Percentiles rank a stretch among this genome's conserved stretches.
These are phyloP conservation scores for Himalopsyche anomala DNA, from an alignment of 2,888 invertebrate species.

Conservation along the genomic window DNA sequence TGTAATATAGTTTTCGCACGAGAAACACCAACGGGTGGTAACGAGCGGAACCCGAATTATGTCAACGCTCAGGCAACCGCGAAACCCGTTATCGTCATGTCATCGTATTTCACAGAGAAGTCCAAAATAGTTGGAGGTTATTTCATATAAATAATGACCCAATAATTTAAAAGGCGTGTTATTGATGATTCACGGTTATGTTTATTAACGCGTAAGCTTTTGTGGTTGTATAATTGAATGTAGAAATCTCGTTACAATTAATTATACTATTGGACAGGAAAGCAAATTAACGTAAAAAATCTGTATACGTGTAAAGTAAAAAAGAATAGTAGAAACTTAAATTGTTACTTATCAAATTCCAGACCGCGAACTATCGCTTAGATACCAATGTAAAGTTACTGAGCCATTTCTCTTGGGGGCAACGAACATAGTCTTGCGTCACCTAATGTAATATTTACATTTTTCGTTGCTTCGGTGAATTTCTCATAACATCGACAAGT, in stretches of 20 bases:
- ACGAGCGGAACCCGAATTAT: conserved; percentile 60
- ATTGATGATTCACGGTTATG: too few relatives aligned
- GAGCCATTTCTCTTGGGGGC: conserved; percentile 1
- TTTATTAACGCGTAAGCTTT: too few relatives aligned
- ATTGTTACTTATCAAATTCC: too few relatives aligned
- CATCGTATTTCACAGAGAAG: conserved; percentile 5
- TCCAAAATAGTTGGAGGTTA: neutral
- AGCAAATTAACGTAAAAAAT: too few relatives aligned
- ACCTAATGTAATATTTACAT: conserved; percentile 12
- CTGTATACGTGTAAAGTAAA: too few relatives aligned
- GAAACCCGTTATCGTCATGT: conserved; percentile 50
- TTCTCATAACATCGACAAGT: neutral
- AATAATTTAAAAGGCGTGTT: too few relatives aligned
- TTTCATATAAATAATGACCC: too few relatives aligned
- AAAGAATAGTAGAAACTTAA: too few relatives aligned
- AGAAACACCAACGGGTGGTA: conserved; percentile 54
- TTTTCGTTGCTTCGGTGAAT: conserved; percentile 8
- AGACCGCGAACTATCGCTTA: neutral
- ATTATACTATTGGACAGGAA: too few relatives aligned
- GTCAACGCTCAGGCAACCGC: conserved; percentile 52
- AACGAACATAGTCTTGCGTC: conserved; percentile 22
- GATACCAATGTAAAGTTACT: neutral
- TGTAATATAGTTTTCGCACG: conserved; percentile 52
- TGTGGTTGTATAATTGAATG: too few relatives aligned
- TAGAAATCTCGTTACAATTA: too few relatives aligned